Conservation (phyloP, 2,797 vertebrate species). For the Gambelia wislizenii region DNA sequence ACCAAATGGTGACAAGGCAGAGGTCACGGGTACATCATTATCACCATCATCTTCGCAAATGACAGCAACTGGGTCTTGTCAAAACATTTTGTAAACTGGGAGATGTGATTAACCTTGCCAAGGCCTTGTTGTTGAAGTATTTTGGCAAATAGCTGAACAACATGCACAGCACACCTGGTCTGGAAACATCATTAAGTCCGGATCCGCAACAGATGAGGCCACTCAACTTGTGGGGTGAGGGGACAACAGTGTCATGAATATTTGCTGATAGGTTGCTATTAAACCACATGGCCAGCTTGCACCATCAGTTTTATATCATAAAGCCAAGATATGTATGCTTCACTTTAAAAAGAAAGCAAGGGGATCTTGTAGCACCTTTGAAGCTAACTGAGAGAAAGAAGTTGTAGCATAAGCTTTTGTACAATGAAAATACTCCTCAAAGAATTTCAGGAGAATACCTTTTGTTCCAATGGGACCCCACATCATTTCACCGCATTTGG, state of each 20-base stretch:
- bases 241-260: background rate
- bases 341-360: background rate
- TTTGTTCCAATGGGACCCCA: too few relatives aligned
- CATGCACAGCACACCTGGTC: accelerated
- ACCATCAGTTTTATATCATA: background rate
- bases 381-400: too few relatives aligned
- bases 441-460: too few relatives aligned
- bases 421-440: too few relatives aligned
- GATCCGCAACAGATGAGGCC: accelerated
- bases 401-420: too few relatives aligned
- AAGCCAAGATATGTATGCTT: background rate
- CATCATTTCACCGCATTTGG: too few relatives aligned
- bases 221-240: background rate
- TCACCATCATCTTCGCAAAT: slow-evolving; percentile 40
- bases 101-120: slow-evolving; percentile 52
- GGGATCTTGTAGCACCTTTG: too few relatives aligned
- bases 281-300: background rate
- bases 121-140: slow-evolving; percentile 29
- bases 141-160: slow-evolving; percentile 39
- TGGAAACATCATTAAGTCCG: slow-evolving; percentile 6
- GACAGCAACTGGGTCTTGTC: slow-evolving; percentile 52
- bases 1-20: slow-evolving; percentile 1
- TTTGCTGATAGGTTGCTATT: background rate
- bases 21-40: slow-evolving; percentile 38
- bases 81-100: slow-evolving; percentile 22